Evolutionary conservation across 2,113 vertebrate genomes (phyloP).

Genomic region (Aldabrachelys gigantea): DNA sequence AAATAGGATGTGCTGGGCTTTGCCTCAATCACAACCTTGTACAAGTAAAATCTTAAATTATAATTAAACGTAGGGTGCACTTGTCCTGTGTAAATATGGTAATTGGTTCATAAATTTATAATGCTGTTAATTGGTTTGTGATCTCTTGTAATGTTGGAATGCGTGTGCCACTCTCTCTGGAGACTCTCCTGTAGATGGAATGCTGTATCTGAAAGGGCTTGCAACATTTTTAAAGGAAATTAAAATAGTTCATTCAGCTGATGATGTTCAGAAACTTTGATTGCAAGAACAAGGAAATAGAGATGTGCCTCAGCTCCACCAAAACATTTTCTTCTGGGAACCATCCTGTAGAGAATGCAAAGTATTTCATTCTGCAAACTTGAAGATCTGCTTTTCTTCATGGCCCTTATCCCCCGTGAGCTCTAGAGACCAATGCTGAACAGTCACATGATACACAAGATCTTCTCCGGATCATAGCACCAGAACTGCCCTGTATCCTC

Average conservation of each 20-base stretch:
- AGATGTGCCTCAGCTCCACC: background rate
- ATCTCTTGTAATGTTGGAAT: constrained; percentile 28
- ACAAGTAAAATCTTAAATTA: constrained; percentile 57
- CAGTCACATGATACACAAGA: rapidly evolving
- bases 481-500: background rate
- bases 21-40: constrained; percentile 37
- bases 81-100: constrained; percentile 64
- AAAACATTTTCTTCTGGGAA: background rate
- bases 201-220: constrained; percentile 6
- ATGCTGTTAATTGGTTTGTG: constrained; percentile 63
- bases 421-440: background rate
- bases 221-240: constrained; percentile 5
- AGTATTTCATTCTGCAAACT: background rate
- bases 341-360: background rate
- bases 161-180: constrained; percentile 4
- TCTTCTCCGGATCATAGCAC: background rate
- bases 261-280: constrained; percentile 1
- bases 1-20: constrained; percentile 44
- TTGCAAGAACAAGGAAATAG: background rate
- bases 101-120: constrained; percentile 69
- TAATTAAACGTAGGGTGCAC: constrained; percentile 61
- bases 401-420: background rate
- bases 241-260: background rate
- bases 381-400: background rate
- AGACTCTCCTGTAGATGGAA: constrained; percentile 3